These are phyloP conservation scores for Alaudala cheleensis DNA, from an alignment of 2,113 vertebrate genomes.

Conservation along the genomic window DNA sequence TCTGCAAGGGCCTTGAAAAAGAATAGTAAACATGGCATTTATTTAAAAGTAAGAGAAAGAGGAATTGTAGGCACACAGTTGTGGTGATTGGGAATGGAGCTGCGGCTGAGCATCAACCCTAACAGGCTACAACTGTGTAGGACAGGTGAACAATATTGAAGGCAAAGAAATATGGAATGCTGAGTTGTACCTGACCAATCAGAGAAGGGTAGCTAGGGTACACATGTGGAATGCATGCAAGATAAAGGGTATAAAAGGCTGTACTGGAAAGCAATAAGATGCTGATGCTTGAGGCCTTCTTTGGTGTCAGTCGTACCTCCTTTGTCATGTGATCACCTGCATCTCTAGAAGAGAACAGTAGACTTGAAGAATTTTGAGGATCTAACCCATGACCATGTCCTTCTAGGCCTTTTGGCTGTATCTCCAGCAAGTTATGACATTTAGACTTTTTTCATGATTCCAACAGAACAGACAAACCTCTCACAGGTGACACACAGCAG, in stretches of 20 bases:
- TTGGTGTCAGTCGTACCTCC: neutral
- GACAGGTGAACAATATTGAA: neutral
- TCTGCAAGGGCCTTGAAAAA: neutral
- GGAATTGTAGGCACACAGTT: neutral
- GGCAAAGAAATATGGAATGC: neutral
- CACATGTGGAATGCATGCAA: neutral
- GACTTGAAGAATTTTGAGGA: neutral
- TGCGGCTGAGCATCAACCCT: neutral
- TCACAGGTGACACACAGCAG: rapidly evolving
- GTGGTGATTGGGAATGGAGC: neutral
- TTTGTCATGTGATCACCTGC: neutral
- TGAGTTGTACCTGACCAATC: neutral
- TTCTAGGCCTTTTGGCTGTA: neutral
- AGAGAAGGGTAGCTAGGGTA: neutral
- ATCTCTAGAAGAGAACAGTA: neutral
- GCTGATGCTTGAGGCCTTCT: neutral
- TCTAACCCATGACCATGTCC: neutral
- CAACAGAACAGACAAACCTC: neutral
- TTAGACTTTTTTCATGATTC: neutral
- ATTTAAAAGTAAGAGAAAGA: neutral
- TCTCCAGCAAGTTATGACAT: neutral
- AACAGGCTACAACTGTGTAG: neutral
- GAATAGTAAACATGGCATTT: neutral
- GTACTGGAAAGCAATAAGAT: neutral
- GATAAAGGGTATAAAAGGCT: neutral